Evolutionary conservation across 1,140 invertebrate species (phyloP).

Genomic region (Heliothis subflexa): DNA sequence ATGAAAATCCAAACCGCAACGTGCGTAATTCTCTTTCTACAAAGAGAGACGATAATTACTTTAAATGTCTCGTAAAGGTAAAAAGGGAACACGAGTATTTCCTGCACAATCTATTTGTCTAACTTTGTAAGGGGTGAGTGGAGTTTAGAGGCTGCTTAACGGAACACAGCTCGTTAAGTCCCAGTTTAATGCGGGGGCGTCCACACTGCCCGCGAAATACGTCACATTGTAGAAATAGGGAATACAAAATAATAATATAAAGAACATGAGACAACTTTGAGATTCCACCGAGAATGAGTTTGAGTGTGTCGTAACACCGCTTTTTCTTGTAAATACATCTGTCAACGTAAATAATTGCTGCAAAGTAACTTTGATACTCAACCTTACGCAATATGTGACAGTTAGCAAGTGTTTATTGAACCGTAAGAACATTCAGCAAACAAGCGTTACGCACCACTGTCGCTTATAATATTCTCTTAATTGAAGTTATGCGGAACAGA

Average conservation of each 20-base stretch:
- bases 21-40: neutral
- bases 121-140: conserved; percentile 56
- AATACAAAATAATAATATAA: too few relatives aligned
- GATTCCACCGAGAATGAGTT: too few relatives aligned
- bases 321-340: too few relatives aligned
- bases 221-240: too few relatives aligned
- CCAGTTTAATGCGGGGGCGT: conserved; percentile 48
- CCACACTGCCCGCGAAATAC: neutral
- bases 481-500: conserved; percentile 12
- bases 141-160: conserved; percentile 59
- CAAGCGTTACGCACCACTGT: neutral
- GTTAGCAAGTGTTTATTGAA: too few relatives aligned
- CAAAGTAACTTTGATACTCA: too few relatives aligned
- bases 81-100: conserved; percentile 28
- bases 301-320: too few relatives aligned
- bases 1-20: too few relatives aligned
- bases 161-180: conserved; percentile 59
- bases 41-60: conserved; percentile 26
- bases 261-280: too few relatives aligned
- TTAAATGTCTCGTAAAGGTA: conserved; percentile 14
- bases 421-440: neutral
- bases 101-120: conserved; percentile 62
- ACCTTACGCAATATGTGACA: too few relatives aligned
- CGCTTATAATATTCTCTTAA: too few relatives aligned
- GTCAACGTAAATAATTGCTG: too few relatives aligned